phyloP scores from a whole-genome alignment of 30 jellyfish, hydroid and myxozoan genomes.

The Aurelia aurita complex sp. Pacific region DNA sequence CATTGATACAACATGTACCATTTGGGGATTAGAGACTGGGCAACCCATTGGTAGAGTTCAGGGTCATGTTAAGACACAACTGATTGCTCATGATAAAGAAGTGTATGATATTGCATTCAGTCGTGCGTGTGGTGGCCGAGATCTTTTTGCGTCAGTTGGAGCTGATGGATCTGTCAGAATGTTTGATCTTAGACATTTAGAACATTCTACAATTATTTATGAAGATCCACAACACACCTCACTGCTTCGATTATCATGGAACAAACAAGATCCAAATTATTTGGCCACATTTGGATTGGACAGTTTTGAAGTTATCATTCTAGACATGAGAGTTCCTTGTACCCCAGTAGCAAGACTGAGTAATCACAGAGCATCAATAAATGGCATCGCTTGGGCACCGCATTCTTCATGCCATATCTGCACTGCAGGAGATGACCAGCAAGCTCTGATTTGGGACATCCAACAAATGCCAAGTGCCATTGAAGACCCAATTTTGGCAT shows the following conservation, averaged over 20 bases:
- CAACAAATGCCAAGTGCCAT: constrained; percentile 99
- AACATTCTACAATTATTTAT: constrained; percentile 94
- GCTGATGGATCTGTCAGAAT: constrained; percentile 99
- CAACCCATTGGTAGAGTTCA: constrained; percentile 98
- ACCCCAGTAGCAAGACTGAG: constrained; percentile 98
- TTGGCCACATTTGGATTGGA: constrained; percentile 96
- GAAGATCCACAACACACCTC: constrained; percentile 99
- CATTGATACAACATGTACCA: constrained; percentile 95
- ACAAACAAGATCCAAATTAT: constrained; percentile 95
- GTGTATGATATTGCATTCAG: constrained; percentile 99
- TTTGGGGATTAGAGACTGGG: constrained; percentile 98
- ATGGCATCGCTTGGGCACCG: constrained; percentile 99
- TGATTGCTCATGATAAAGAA: constrained; percentile 97
- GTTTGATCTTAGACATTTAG: constrained; percentile 97
- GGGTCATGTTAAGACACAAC: constrained; percentile 96
- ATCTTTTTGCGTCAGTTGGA: constrained; percentile 98
- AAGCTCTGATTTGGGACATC: constrained; percentile 98
- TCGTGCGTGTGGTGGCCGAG: constrained; percentile 99
- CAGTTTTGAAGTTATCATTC: constrained; percentile 93
- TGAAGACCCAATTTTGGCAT: constrained; percentile 97
- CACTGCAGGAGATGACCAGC: constrained; percentile 99
- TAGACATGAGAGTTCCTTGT: constrained; percentile 97
- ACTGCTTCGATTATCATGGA: constrained; percentile 91
- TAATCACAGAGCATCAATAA: constrained; percentile 94
- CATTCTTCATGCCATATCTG: constrained; percentile 98